Evolutionary conservation across 2,888 invertebrate genomes (phyloP).

Genomic region (Hermaeophaga mercurialis): DNA sequence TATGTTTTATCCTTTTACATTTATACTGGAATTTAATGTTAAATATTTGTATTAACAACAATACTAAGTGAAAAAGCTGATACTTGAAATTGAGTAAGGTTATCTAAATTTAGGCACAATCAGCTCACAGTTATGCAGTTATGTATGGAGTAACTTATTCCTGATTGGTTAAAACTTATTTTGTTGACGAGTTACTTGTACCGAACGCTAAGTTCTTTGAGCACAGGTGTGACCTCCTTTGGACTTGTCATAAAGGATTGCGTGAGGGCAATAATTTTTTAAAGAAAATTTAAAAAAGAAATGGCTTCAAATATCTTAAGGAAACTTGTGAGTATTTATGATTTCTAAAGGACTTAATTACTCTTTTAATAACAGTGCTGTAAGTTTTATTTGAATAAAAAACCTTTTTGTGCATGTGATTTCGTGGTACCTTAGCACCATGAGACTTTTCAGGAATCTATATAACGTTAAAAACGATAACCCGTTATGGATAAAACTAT

Average conservation of each 20-base stretch:
- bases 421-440: constrained; percentile 28
- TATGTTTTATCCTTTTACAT: no score
- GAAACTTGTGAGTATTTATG: constrained; percentile 45
- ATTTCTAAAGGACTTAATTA: not conserved
- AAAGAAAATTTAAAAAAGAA: constrained; percentile 8
- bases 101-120: no score
- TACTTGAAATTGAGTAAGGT: no score
- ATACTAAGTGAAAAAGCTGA: no score
- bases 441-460: constrained; percentile 32
- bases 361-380: constrained; percentile 13
- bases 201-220: no score
- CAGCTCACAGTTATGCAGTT: no score
- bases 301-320: constrained; percentile 49
- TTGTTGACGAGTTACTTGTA: no score
- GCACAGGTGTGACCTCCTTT: constrained; percentile 6
- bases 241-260: not conserved
- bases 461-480: constrained; percentile 24
- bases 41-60: no score
- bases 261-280: not conserved
- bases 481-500: constrained; percentile 22
- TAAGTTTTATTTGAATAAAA: constrained; percentile 20
- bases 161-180: no score
- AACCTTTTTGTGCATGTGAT: constrained; percentile 13
- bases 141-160: no score
- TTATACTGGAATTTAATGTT: no score